Percentiles rank a stretch among this genome's conserved stretches.
These are phyloP conservation scores for Entomobrya proxima DNA, from an alignment of 2,888 invertebrate genomes.

Conservation along the genomic window DNA sequence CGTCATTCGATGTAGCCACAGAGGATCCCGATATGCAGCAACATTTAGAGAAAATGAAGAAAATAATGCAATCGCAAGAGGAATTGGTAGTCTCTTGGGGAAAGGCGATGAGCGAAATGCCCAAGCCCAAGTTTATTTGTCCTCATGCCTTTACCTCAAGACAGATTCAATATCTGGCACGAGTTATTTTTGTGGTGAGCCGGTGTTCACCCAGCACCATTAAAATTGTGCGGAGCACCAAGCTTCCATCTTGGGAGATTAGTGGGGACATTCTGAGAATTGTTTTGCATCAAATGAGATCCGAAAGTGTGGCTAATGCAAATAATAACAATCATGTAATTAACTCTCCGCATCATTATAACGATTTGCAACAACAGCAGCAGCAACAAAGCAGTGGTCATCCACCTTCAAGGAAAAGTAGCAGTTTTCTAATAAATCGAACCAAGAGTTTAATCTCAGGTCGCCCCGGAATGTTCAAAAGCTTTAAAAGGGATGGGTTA, in stretches of 20 bases:
- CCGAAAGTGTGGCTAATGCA: conserved; percentile 58
- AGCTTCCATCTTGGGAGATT: conserved; percentile 74
- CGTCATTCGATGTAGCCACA: conserved; percentile 62
- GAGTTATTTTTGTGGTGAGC: conserved; percentile 68
- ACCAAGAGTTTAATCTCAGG: conserved; percentile 17
- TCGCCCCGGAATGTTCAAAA: conserved; percentile 44
- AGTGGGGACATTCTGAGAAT: conserved; percentile 73
- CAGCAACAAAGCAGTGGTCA: no score
- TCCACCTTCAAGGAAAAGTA: conserved; percentile 19
- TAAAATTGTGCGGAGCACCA: conserved; percentile 49
- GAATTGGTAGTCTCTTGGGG: conserved; percentile 71
- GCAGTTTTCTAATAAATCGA: conserved; percentile 16
- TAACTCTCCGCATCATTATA: not conserved
- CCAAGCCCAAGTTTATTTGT: conserved; percentile 69
- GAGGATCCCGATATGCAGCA: conserved; percentile 67
- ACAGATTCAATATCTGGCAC: conserved; percentile 72
- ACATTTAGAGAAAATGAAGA: conserved; percentile 65
- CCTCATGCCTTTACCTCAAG: conserved; percentile 73
- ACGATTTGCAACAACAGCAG: no score
- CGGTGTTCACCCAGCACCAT: conserved; percentile 67
- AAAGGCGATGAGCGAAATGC: conserved; percentile 64
- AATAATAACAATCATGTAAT: not conserved
- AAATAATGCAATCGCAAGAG: conserved; percentile 70
- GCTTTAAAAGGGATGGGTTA: conserved; percentile 39
- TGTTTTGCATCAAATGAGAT: conserved; percentile 73